These are phyloP conservation scores for Monoplex corrugatus DNA, from an alignment of 2,888 invertebrate genomes.

Conservation along the genomic window DNA sequence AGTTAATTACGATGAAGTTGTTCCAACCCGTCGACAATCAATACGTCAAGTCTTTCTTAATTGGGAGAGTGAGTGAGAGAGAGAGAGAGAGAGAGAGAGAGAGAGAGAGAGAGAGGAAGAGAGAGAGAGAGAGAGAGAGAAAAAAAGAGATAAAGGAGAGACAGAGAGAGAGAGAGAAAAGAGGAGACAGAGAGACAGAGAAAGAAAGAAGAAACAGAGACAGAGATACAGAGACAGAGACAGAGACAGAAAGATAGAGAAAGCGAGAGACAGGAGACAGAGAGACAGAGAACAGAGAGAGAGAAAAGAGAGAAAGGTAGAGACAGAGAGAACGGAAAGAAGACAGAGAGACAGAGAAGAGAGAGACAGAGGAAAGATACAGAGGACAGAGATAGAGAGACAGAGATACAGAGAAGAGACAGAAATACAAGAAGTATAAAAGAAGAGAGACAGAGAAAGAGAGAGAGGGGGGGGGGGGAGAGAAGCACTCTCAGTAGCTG, in stretches of 20 bases:
- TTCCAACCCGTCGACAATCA: too few species aligned
- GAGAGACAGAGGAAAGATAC: neutral
- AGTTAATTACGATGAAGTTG: too few species aligned
- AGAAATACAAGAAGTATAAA: neutral
- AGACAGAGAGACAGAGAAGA: neutral
- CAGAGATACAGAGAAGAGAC: too few species aligned
- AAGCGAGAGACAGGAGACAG: neutral
- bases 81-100: neutral
- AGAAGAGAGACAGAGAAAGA: neutral
- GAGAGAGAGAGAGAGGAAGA: neutral
- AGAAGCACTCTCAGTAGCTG: neutral
- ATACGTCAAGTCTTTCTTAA: too few species aligned
- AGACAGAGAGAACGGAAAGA: neutral
- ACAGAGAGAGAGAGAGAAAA: neutral
- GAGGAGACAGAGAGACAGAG: neutral
- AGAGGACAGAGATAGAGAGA: too few species aligned
- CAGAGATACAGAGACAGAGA: neutral
- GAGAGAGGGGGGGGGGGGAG: neutral
- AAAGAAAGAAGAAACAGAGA: neutral
- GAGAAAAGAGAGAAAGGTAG: neutral
- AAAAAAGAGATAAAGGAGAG: neutral
- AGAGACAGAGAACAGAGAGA: neutral
- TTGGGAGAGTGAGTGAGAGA: neutral
- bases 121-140: conserved; percentile 1
- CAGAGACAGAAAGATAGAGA: neutral